phyloP scores from a whole-genome alignment of 2,797 vertebrate species.

The Oryzias dopingdopingensis region DNA sequence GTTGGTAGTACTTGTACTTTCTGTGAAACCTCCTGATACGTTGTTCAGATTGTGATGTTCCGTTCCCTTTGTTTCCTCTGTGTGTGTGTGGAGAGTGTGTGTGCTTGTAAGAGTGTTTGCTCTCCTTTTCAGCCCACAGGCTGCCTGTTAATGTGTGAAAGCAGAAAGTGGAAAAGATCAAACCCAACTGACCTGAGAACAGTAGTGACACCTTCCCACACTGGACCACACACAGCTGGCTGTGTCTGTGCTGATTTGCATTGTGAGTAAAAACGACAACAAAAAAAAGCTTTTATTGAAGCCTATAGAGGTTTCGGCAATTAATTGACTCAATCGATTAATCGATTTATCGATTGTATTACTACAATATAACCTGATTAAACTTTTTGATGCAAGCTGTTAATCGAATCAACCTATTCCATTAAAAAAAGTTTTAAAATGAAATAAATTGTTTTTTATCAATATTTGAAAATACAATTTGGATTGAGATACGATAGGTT shows the following conservation, averaged over 20 bases:
- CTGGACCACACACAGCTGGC: slow-evolving; percentile 38
- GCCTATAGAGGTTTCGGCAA: too few relatives aligned
- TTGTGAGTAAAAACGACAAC: slow-evolving; percentile 10
- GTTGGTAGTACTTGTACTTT: slow-evolving; percentile 22
- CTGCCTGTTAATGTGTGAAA: slow-evolving; percentile 69
- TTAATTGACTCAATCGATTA: too few relatives aligned
- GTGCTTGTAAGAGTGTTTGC: slow-evolving; percentile 7
- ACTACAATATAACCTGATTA: too few relatives aligned
- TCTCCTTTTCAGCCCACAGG: slow-evolving; percentile 57
- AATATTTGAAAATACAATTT: too few relatives aligned
- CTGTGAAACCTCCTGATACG: slow-evolving; percentile 34
- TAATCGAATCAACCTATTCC: too few relatives aligned
- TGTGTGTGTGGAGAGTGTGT: slow-evolving; percentile 16
- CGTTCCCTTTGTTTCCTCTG: not conserved
- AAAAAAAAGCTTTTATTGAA: too few relatives aligned
- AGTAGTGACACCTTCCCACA: slow-evolving; percentile 69
- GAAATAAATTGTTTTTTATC: too few relatives aligned
- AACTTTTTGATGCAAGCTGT: too few relatives aligned
- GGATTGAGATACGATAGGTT: too few relatives aligned
- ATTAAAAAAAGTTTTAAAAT: too few relatives aligned
- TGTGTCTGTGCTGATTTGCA: slow-evolving; percentile 16
- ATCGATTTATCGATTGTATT: too few relatives aligned
- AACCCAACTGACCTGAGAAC: slow-evolving; percentile 72
- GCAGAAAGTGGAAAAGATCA: slow-evolving; percentile 74
- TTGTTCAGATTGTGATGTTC: slow-evolving; percentile 30